These are phyloP conservation scores for Macropus fuliginosus DNA, from an alignment of 2,797 vertebrate species.

Conservation along the genomic window DNA sequence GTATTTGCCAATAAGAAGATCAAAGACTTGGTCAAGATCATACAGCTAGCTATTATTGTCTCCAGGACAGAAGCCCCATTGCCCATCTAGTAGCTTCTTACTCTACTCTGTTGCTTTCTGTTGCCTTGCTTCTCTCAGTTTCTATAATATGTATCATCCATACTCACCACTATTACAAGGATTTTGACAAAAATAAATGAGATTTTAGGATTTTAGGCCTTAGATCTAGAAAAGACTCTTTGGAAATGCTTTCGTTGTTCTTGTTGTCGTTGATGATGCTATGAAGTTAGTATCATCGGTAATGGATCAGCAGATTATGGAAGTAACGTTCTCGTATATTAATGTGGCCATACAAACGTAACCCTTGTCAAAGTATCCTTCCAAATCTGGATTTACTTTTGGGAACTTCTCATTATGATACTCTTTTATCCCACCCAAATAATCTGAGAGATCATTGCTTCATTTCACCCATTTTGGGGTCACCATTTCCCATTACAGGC, in stretches of 20 bases:
- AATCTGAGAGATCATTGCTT: background rate
- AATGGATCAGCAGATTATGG: background rate
- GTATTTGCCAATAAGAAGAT: background rate
- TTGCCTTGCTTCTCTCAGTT: background rate
- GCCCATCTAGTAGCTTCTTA: background rate
- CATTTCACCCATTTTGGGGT: background rate
- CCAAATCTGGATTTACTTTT: background rate
- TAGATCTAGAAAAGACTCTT: slow-evolving; percentile 47
- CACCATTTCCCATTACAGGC: background rate
- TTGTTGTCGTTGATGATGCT: background rate
- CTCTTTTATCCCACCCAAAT: background rate
- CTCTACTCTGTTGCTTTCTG: background rate
- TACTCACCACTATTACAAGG: background rate
- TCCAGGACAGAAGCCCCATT: background rate
- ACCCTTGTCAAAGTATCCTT: background rate
- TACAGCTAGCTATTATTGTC: background rate
- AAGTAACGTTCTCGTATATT: background rate
- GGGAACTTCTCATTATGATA: background rate
- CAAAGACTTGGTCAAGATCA: background rate
- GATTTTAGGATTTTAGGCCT: background rate
- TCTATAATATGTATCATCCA: background rate
- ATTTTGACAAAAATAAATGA: background rate
- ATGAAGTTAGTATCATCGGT: background rate
- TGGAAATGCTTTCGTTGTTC: background rate
- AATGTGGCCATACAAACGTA: background rate